These are phyloP conservation scores for Asarcornis scutulata DNA, from an alignment of 2,113 vertebrate species.

Conservation along the genomic window DNA sequence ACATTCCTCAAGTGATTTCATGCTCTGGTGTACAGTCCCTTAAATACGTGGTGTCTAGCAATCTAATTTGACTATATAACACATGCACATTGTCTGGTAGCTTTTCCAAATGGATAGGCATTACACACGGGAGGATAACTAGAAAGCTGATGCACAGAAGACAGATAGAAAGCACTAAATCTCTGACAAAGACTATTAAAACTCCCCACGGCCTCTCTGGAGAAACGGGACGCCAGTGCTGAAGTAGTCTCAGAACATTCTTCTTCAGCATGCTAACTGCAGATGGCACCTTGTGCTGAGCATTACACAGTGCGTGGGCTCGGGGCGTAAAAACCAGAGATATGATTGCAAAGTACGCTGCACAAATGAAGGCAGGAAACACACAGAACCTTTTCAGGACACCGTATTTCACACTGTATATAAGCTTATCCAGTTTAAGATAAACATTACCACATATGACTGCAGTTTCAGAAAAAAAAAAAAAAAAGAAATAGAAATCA, in stretches of 20 bases:
- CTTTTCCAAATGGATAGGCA: not conserved
- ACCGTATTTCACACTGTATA: not conserved
- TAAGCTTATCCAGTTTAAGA: not conserved
- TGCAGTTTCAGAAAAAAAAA: not conserved
- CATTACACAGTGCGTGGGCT: fast-evolving
- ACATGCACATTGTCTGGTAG: fast-evolving
- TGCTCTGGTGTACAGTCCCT: not conserved
- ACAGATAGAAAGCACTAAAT: not conserved
- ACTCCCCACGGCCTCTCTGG: not conserved
- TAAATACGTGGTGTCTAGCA: not conserved
- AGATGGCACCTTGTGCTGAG: not conserved
- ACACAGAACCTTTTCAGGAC: not conserved
- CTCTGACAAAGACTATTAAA: not conserved
- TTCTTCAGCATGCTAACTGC: not conserved
- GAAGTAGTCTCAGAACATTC: not conserved
- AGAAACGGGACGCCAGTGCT: not conserved
- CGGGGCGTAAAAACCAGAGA: not conserved
- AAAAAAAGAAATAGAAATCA: not conserved
- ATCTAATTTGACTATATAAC: not conserved
- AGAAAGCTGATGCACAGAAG: not conserved
- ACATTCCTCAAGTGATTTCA: not conserved
- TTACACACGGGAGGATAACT: not conserved
- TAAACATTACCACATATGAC: not conserved
- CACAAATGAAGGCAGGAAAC: not conserved
- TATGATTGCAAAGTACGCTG: not conserved